A percentile compares a stretch with the other conserved stretches of the same genome.
phyloP scores from a whole-genome alignment of 2,888 invertebrate species.

The Drosophila merina region DNA sequence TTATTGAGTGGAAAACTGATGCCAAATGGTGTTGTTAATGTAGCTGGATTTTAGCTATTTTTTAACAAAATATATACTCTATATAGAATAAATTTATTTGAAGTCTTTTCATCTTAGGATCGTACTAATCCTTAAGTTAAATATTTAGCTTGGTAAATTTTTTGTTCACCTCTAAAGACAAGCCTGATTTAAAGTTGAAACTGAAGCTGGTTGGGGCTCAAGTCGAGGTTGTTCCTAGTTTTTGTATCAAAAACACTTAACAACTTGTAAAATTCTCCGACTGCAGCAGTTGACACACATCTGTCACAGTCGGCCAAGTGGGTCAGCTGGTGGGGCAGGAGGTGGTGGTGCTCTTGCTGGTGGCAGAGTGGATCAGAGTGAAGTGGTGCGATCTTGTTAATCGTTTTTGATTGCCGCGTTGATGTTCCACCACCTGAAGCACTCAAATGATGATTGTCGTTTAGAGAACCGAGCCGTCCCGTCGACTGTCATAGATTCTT shows the following conservation, averaged over 20 bases:
- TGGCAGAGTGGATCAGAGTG: conserved; percentile 10
- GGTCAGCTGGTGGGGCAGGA: conserved; percentile 59
- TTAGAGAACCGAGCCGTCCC: conserved; percentile 48
- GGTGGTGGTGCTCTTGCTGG: conserved; percentile 5
- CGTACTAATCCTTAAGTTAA: no score
- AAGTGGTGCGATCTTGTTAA: conserved; percentile 70
- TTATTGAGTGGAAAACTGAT: conserved; percentile 41
- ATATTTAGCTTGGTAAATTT: not conserved
- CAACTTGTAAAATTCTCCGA: conserved; percentile 74
- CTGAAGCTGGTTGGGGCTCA: conserved; percentile 7
- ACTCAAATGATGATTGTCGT: conserved; percentile 62
- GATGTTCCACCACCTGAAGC: conserved; percentile 64
- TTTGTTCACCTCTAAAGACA: conserved; percentile 4
- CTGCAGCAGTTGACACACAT: conserved; percentile 73
- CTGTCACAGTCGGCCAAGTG: conserved; percentile 69
- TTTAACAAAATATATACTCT: no score
- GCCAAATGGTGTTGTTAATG: conserved; percentile 8
- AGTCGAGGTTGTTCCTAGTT: conserved; percentile 41
- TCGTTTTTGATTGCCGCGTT: conserved; percentile 74
- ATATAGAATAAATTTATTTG: no score
- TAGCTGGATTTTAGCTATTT: conserved; percentile 8
- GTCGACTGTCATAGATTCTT: conserved; percentile 30
- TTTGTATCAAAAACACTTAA: conserved; percentile 74
- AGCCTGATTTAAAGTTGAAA: not conserved
- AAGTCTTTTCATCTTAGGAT: no score